Base-by-base conservation (phyloP, 1,140 invertebrate genomes). In the Mesaphorura yosii region DNA sequence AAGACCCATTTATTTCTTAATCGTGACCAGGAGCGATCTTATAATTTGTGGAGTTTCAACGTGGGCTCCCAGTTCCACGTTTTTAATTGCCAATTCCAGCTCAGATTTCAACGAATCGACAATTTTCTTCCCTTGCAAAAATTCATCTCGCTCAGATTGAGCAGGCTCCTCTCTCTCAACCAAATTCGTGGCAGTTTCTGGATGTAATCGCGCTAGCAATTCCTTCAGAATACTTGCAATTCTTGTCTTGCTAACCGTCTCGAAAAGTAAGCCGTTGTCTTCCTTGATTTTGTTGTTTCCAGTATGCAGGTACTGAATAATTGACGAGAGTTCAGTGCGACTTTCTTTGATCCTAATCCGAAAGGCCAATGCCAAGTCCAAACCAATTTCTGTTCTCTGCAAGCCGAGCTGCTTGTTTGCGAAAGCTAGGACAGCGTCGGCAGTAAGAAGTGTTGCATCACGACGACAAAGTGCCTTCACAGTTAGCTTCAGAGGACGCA, bases 1-100 rank as follows among this genome's bases (percentile, higher is more conserved):
- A n/a, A 26, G n/a, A 23, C 12, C 20, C 34, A 54, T 40, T 39
- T 54, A 10, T 46, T 22, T 27, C 7, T 20, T 51, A 6, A 47
- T 45, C 17, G n/a, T 51, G 40, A 39, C 5, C 6, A 44, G 20
- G 6, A 49, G 12, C 25, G 15, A 10, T 15, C 28, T 23, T 12
- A 5, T 20, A 14, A 5, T 12, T 48, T 17, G 10, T 51, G 3
- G n/a, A 14, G 5, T 22, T 51, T 51, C 44, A 4, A 7, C 23
- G 23, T 47, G 12, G 10, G 34, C 14, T 3, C 15, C 25, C 7
- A 12, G 19, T 19, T 49, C 28, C 10, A 22, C 10, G 17, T 12
- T 47, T 27, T 15, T n/a, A 49, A 37, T 19, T 27, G 4, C 22
- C 10, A 12, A 12, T 20, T 5, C 23, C 23, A 27, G 20, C 7